These are phyloP conservation scores for Gadus chalcogrammus DNA, from an alignment of 2,113 vertebrate genomes.

Conservation along the genomic window DNA sequence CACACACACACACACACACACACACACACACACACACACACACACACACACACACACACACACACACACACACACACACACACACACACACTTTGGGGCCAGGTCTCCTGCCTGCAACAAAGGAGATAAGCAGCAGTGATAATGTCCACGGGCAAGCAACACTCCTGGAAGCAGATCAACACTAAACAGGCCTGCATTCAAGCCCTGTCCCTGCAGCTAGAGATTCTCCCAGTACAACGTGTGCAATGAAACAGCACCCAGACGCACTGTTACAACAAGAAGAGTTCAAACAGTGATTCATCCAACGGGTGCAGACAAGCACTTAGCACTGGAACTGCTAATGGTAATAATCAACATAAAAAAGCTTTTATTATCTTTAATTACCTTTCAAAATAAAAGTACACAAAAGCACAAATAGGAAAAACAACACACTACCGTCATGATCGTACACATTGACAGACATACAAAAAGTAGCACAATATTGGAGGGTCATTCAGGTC, in stretches of 20 bases:
- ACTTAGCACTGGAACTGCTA: too few relatives aligned
- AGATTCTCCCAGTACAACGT: slow-evolving; percentile 5
- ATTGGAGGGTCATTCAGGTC: too few relatives aligned
- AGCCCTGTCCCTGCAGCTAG: neutral
- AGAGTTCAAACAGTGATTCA: neutral
- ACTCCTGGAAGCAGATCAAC: slow-evolving; percentile 44
- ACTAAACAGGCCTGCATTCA: slow-evolving; percentile 47
- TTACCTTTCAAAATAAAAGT: too few relatives aligned
- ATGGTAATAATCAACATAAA: too few relatives aligned
- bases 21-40: neutral
- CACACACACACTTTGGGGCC: slow-evolving; percentile 11
- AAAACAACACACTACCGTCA: too few relatives aligned
- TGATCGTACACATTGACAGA: too few relatives aligned
- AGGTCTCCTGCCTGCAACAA: slow-evolving; percentile 47
- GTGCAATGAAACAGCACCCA: neutral
- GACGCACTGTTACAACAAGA: neutral
- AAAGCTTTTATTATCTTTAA: too few relatives aligned
- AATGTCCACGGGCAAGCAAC: slow-evolving; percentile 41
- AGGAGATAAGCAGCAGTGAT: slow-evolving; percentile 55
- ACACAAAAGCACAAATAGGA: too few relatives aligned
- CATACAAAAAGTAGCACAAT: too few relatives aligned
- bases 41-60: too few relatives aligned
- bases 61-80: too few relatives aligned
- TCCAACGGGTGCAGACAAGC: too few relatives aligned
- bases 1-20: neutral